A percentile compares a stretch with the other conserved stretches of the same genome.
Conservation (phyloP, 1,140 invertebrate genomes). For the Diploscapter pachys region DNA sequence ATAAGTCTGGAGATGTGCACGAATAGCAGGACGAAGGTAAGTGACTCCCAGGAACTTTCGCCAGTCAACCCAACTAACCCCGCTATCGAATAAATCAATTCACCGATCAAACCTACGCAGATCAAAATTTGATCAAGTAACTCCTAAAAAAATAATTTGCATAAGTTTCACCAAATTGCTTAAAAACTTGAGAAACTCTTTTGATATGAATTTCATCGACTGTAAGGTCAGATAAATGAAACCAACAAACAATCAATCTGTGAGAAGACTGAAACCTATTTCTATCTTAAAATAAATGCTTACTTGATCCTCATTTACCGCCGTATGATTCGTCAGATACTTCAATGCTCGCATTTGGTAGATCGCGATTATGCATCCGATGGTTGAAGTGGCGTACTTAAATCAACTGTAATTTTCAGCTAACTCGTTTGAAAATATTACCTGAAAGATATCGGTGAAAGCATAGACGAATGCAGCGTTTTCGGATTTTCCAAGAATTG, state of each 20-base stretch:
- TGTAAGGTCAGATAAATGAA: no score
- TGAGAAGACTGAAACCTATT: no score
- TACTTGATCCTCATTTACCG: constrained; percentile 32
- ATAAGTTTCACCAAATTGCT: no score
- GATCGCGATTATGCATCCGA: constrained; percentile 47
- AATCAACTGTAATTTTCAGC: constrained; percentile 25
- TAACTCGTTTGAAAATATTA: constrained; percentile 16
- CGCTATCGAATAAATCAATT: constrained; percentile 56
- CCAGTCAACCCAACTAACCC: constrained; percentile 53
- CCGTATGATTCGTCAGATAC: constrained; percentile 36
- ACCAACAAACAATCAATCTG: no score
- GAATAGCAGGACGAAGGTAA: constrained; percentile 46
- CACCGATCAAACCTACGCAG: constrained; percentile 51
- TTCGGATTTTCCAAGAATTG: constrained; percentile 40
- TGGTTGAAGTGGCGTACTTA: constrained; percentile 44
- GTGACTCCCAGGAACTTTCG: constrained; percentile 44
- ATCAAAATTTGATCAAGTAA: constrained; percentile 53
- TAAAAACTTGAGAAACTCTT: no score
- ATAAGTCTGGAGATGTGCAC: constrained; percentile 53
- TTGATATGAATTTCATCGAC: no score
- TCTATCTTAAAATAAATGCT: no score
- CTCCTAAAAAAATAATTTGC: constrained; percentile 17
- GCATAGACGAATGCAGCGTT: constrained; percentile 52
- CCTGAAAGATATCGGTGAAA: constrained; percentile 53
- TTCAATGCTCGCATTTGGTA: constrained; percentile 51